Evolutionary conservation across 2,797 vertebrate genomes (phyloP).

Genomic region (Lithobates pipiens): DNA sequence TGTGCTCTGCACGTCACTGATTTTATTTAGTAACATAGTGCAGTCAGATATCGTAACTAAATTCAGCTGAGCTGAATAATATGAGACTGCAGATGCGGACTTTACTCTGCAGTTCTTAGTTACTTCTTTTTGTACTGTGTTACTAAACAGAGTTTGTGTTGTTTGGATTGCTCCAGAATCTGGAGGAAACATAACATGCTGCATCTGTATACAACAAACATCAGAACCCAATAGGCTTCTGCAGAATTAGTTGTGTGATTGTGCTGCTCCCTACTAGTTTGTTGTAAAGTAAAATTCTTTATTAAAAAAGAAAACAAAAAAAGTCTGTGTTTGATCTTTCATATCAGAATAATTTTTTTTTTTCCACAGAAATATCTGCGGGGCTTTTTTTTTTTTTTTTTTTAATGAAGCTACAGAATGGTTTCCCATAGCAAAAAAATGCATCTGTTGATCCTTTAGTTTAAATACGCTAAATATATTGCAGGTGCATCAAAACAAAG

Average conservation of each 20-base stretch:
- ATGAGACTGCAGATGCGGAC: no score
- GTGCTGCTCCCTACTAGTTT: not conserved
- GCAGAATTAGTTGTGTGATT: slow-evolving; percentile 23
- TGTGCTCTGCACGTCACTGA: not conserved
- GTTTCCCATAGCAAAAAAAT: no score
- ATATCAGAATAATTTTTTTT: not conserved
- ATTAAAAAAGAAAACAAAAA: slow-evolving; percentile 33
- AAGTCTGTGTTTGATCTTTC: not conserved
- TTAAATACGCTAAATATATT: no score
- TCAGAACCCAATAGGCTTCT: not conserved
- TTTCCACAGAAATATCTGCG: no score
- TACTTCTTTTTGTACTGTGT: not conserved
- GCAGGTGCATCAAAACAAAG: no score
- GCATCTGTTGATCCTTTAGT: no score
- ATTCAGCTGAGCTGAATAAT: no score
- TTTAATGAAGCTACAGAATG: no score
- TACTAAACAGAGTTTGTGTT: not conserved
- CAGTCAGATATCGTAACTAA: not conserved
- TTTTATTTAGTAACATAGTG: not conserved
- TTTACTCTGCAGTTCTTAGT: not conserved
- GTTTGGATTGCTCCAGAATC: slow-evolving; percentile 1
- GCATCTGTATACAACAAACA: slow-evolving; percentile 6
- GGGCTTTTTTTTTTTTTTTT: no score
- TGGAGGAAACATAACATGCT: not conserved
- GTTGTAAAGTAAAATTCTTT: slow-evolving; percentile 49